phyloP scores from a whole-genome alignment of 2,113 vertebrate genomes.

The Panthera leo region DNA sequence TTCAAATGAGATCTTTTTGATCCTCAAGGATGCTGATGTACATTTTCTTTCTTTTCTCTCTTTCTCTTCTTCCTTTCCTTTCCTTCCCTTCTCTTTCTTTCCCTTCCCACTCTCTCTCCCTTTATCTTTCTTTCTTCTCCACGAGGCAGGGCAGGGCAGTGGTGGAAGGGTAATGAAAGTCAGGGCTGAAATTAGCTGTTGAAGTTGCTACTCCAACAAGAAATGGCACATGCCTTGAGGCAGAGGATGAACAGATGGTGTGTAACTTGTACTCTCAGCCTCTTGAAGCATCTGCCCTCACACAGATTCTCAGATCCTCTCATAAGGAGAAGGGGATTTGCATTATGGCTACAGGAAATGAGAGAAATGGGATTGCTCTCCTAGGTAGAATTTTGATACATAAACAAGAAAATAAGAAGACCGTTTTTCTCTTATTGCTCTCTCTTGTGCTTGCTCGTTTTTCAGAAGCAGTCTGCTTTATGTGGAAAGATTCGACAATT shows the following conservation, averaged over 20 bases:
- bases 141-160: background rate
- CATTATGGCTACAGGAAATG: background rate
- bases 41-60: background rate
- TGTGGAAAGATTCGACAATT: constrained; percentile 41
- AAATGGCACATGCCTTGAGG: background rate
- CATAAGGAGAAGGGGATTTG: background rate
- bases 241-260: constrained; percentile 29
- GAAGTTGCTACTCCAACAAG: background rate
- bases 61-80: background rate
- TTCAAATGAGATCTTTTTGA: constrained; percentile 51
- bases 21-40: constrained; percentile 22
- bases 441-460: constrained; percentile 12
- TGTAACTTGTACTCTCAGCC: background rate
- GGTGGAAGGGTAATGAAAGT: background rate
- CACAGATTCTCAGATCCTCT: background rate
- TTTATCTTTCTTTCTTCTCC: background rate
- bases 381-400: constrained; percentile 29
- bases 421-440: background rate
- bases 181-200: background rate
- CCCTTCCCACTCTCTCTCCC: background rate
- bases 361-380: constrained; percentile 43
- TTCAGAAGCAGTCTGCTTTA: constrained; percentile 58
- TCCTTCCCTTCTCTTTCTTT: background rate
- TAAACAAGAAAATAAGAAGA: constrained; percentile 49
- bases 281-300: constrained; percentile 9